phyloP scores from a whole-genome alignment of 2,797 vertebrate species.

The Sebastes oblongus region DNA sequence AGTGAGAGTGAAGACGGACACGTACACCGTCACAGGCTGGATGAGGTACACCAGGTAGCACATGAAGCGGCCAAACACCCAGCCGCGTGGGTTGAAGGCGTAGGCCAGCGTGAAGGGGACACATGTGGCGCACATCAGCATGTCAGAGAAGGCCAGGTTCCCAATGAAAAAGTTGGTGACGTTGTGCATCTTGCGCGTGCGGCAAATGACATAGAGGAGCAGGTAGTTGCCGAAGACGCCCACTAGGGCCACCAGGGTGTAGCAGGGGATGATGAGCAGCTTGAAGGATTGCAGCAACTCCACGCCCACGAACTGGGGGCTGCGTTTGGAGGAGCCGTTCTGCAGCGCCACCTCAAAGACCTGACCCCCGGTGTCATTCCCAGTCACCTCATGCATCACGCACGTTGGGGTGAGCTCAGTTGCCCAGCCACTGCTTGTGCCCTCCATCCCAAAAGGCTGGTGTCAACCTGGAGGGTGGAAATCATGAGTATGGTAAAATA shows the following conservation, averaged over 20 bases:
- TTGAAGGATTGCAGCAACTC: slow-evolving; percentile 90
- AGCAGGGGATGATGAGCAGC: slow-evolving; percentile 89
- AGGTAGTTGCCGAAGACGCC: slow-evolving; percentile 89
- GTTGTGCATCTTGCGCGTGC: slow-evolving; percentile 91
- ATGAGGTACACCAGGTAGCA: slow-evolving; percentile 91
- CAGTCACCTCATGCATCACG: slow-evolving; percentile 27
- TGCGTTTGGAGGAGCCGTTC: slow-evolving; percentile 78
- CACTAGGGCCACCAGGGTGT: slow-evolving; percentile 85
- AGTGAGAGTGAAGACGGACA: slow-evolving; percentile 90
- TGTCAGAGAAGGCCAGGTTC: slow-evolving; percentile 91
- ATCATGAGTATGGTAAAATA: not conserved
- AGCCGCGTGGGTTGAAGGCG: slow-evolving; percentile 89
- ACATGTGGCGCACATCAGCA: slow-evolving; percentile 91
- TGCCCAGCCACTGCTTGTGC: slow-evolving; percentile 66
- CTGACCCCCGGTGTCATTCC: slow-evolving; percentile 52
- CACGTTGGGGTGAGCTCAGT: slow-evolving; percentile 52
- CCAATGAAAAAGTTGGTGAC: slow-evolving; percentile 93
- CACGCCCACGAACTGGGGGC: slow-evolving; percentile 84
- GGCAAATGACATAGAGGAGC: slow-evolving; percentile 89
- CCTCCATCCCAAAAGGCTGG: slow-evolving; percentile 71
- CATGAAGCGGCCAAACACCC: slow-evolving; percentile 89
- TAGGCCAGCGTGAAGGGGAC: slow-evolving; percentile 91
- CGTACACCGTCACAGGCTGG: slow-evolving; percentile 91
- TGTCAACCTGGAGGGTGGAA: slow-evolving; percentile 30
- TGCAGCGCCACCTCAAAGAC: slow-evolving; percentile 78